phyloP scores from a whole-genome alignment of 2,888 invertebrate species.

The Didymodactylos carnosus region DNA sequence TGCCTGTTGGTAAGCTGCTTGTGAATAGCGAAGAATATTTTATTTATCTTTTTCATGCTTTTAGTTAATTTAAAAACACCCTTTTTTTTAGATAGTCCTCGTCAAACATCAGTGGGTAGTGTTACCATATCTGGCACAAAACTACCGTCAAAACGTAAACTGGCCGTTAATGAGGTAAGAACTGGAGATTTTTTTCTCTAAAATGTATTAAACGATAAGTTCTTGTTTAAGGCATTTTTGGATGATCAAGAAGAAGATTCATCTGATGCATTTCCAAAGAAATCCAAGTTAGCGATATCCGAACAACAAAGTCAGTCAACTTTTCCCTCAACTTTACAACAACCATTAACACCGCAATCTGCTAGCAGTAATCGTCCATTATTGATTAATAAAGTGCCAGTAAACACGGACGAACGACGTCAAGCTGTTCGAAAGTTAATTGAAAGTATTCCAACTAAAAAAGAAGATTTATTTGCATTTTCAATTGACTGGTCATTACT shows the following conservation, averaged over 20 bases:
- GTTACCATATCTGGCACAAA: neutral
- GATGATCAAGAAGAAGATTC: neutral
- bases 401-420: conserved; percentile 60
- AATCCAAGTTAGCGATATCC: neutral
- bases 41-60: no score
- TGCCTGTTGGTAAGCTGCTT: no score
- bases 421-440: conserved; percentile 88
- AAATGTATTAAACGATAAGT: no score
- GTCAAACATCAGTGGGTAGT: neutral
- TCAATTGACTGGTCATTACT: conserved; percentile 72
- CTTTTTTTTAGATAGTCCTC: neutral
- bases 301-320: neutral
- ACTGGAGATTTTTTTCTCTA: no score
- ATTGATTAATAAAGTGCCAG: neutral
- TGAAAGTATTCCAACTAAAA: conserved; percentile 91
- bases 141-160: neutral
- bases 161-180: neutral
- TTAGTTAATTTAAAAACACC: no score
- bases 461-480: conserved; percentile 81
- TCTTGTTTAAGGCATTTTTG: neutral
- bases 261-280: neutral
- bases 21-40: no score
- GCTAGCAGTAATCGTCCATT: neutral
- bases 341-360: neutral
- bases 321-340: neutral